phyloP scores from a whole-genome alignment of 2,888 invertebrate genomes.

The Steinernema scapterisci region DNA sequence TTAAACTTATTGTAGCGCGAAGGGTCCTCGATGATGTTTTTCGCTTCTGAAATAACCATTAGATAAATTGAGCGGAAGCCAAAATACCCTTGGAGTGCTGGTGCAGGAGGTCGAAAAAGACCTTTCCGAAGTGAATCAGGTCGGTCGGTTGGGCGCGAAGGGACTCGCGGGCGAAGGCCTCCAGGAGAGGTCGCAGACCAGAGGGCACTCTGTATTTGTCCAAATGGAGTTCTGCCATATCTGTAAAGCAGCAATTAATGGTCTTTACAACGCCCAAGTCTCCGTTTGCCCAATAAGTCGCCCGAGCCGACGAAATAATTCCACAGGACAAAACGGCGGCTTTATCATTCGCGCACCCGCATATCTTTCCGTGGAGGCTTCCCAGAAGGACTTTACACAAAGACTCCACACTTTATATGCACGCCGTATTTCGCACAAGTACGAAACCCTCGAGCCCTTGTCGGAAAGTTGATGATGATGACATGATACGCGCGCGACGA shows the following conservation, averaged over 20 bases:
- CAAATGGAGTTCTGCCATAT: conserved; percentile 42
- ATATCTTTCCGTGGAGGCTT: conserved; percentile 1
- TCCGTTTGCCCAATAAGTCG: not conserved
- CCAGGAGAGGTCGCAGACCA: conserved; percentile 63
- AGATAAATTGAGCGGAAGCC: not conserved
- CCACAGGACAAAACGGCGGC: not conserved
- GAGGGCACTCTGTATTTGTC: conserved; percentile 59
- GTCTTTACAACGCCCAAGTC: not conserved
- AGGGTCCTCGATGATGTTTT: conserved; percentile 57
- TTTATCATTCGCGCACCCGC: conserved; percentile 2
- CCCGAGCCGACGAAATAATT: not conserved
- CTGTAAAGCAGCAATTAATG: not conserved
- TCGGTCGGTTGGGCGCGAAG: conserved; percentile 59
- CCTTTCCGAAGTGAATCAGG: conserved; percentile 54
- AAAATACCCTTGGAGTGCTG: conserved; percentile 54
- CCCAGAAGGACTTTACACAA: conserved; percentile 4
- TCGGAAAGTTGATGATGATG: not conserved
- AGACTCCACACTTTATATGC: not conserved
- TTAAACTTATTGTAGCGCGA: conserved; percentile 61
- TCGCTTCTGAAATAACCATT: conserved; percentile 50
- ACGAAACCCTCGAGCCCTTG: not conserved
- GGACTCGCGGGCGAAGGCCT: conserved; percentile 54
- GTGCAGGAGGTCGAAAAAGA: conserved; percentile 62
- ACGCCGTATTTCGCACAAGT: conserved; percentile 6
- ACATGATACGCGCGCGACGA: not conserved